These are phyloP conservation scores for Trididemnum clinides DNA, from an alignment of 23 tunicate species.

Conservation along the genomic window DNA sequence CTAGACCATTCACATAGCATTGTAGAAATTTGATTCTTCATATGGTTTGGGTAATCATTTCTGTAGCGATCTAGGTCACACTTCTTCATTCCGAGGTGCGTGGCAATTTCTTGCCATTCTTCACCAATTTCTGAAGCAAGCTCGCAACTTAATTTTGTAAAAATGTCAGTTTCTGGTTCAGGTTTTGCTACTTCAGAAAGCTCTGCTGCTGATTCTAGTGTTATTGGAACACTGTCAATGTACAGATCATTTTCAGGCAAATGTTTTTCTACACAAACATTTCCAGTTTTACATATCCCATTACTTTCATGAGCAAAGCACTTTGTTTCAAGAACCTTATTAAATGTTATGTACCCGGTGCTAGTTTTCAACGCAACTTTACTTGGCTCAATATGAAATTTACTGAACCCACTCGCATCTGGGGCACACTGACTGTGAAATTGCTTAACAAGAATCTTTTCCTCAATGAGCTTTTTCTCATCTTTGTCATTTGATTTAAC, in stretches of 20 bases:
- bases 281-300: no score
- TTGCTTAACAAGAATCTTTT: constrained; percentile 28
- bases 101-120: constrained; percentile 75
- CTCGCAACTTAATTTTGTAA: constrained; percentile 49
- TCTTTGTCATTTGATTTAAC: constrained; percentile 39
- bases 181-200: no score
- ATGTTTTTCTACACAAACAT: not conserved
- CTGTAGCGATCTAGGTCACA: constrained; percentile 67
- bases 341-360: constrained; percentile 73
- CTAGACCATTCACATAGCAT: constrained; percentile 68
- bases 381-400: constrained; percentile 44
- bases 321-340: constrained; percentile 30
- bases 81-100: constrained; percentile 32
- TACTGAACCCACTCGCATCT: constrained; percentile 66
- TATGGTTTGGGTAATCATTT: constrained; percentile 43
- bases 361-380: not conserved
- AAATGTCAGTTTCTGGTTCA: constrained; percentile 80
- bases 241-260: no score
- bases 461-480: constrained; percentile 47
- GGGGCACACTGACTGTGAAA: constrained; percentile 83
- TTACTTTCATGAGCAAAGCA: not conserved
- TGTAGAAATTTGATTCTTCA: constrained; percentile 61
- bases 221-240: not conserved
- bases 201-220: no score
- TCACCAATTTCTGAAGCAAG: constrained; percentile 62